Evolutionary conservation across 2,113 vertebrate species (phyloP).

Genomic region (Rutilus rutilus): DNA sequence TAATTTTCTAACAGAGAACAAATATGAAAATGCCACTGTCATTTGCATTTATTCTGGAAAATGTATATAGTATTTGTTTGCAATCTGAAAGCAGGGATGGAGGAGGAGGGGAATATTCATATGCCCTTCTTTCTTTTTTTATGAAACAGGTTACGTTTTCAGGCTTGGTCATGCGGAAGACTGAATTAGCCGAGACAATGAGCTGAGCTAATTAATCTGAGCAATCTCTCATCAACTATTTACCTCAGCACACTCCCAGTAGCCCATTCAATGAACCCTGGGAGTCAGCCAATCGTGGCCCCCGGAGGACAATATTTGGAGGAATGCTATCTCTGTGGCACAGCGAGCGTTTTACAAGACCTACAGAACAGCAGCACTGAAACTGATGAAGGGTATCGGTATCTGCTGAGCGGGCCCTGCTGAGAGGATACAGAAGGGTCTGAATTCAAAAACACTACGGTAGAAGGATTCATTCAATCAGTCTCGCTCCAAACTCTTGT

Average conservation of each 20-base stretch:
- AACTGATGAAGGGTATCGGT: constrained; percentile 54
- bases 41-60: constrained; percentile 29
- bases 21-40: constrained; percentile 19
- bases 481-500: too few relatives aligned
- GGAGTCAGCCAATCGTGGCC: constrained; percentile 38
- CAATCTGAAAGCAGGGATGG: neutral
- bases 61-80: neutral
- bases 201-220: constrained; percentile 48
- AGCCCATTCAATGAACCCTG: constrained; percentile 39
- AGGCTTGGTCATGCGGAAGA: constrained; percentile 44
- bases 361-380: constrained; percentile 46
- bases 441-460: constrained; percentile 26
- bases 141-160: constrained; percentile 25
- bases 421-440: constrained; percentile 25
- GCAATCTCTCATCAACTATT: constrained; percentile 48
- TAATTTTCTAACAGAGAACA: constrained; percentile 23
- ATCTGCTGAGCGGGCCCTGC: constrained; percentile 31
- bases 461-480: too few relatives aligned
- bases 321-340: constrained; percentile 43
- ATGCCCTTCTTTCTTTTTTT: constrained; percentile 24
- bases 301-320: constrained; percentile 42
- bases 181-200: constrained; percentile 53
- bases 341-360: constrained; percentile 48
- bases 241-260: constrained; percentile 32
- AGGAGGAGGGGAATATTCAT: neutral